Conservation (phyloP, 53 echinoderm and acorn worm genomes). For the Stichopus horrens region DNA sequence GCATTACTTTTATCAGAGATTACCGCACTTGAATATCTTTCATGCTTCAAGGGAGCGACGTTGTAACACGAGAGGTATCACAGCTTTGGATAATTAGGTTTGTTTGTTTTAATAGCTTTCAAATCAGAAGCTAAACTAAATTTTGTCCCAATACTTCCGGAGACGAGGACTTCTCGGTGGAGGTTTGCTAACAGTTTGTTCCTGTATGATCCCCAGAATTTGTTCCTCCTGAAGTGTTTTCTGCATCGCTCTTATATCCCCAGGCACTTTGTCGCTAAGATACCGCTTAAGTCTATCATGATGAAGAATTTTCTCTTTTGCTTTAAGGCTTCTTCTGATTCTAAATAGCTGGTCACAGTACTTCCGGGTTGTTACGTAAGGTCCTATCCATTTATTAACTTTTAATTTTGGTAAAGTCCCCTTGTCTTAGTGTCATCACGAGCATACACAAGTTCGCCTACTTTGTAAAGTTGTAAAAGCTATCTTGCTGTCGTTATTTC, state of each 20-base stretch:
- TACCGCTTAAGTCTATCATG: conserved; percentile 54
- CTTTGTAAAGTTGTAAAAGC: conserved; percentile 29
- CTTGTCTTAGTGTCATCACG: conserved; percentile 48
- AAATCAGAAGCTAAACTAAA: no score
- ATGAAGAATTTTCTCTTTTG: conserved; percentile 38
- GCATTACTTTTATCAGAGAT: no score
- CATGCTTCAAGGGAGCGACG: no score
- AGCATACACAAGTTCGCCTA: conserved; percentile 54
- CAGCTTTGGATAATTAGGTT: no score
- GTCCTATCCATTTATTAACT: conserved; percentile 55
- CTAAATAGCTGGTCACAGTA: conserved; percentile 53
- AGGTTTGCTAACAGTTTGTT: no score
- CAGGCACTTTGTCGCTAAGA: conserved; percentile 26
- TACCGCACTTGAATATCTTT: no score
- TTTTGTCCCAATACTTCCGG: no score
- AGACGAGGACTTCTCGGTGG: no score
- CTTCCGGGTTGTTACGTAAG: conserved; percentile 51
- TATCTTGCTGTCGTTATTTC: conserved; percentile 51
- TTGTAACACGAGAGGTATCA: no score
- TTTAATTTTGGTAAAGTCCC: conserved; percentile 60
- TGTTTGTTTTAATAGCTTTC: no score
- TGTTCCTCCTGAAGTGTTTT: not conserved
- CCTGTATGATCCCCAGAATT: not conserved
- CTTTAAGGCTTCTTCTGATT: conserved; percentile 2
- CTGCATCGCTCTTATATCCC: not conserved